These are phyloP conservation scores for Drosophila sechellia DNA, from an alignment of 1,140 invertebrate species.

Conservation along the genomic window DNA sequence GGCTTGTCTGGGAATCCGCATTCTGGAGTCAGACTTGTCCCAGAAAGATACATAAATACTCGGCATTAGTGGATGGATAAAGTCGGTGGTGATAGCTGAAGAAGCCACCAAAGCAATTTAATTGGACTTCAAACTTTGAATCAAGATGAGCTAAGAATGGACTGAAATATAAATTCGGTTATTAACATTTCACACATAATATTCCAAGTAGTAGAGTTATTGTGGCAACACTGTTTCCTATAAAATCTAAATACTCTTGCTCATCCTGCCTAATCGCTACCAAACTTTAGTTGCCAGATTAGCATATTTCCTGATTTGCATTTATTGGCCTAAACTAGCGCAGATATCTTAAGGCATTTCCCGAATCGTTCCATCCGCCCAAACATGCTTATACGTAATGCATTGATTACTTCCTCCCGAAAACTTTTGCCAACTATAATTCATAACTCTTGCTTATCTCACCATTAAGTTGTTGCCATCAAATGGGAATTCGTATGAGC, in stretches of 20 bases:
- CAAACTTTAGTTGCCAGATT: conserved; percentile 18
- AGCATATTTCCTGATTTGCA: conserved; percentile 31
- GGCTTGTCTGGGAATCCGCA: not conserved
- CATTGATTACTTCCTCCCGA: conserved; percentile 65
- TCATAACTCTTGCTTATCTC: conserved; percentile 71
- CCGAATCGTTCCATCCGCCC: conserved; percentile 36
- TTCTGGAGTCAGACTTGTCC: not conserved
- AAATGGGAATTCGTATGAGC: conserved; percentile 70
- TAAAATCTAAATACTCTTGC: not conserved
- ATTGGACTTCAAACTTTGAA: no score
- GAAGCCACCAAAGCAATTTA: not conserved
- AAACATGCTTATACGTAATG: conserved; percentile 26
- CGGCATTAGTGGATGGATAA: not conserved
- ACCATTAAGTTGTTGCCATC: conserved; percentile 72
- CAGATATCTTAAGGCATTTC: conserved; percentile 35
- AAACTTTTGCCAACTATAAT: conserved; percentile 56
- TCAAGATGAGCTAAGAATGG: no score
- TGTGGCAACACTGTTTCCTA: not conserved
- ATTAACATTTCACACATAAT: no score
- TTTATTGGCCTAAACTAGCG: conserved; percentile 25
- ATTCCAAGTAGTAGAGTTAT: no score
- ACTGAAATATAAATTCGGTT: no score
- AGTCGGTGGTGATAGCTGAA: not conserved
- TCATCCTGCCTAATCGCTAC: not conserved
- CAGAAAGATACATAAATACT: not conserved